Conservation (phyloP, 2,888 invertebrate species). For the Chydorus sphaericus region DNA sequence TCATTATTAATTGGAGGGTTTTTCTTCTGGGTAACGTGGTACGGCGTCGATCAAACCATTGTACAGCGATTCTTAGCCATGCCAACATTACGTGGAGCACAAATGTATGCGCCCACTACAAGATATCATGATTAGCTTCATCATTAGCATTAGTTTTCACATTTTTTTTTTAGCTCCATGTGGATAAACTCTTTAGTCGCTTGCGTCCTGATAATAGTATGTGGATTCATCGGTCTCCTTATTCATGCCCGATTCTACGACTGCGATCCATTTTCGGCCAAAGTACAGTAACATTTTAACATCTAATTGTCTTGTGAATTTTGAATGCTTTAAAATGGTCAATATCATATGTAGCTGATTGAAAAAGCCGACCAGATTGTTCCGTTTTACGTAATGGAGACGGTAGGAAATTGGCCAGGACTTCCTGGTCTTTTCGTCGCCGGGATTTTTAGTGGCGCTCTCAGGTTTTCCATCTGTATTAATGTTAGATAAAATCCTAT, state of each 20-base stretch:
- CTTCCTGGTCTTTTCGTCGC: constrained; percentile 87
- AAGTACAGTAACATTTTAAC: constrained; percentile 32
- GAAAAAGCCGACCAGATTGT: constrained; percentile 63
- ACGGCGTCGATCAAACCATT: constrained; percentile 84
- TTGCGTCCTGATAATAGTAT: constrained; percentile 74
- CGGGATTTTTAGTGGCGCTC: constrained; percentile 86
- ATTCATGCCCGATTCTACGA: constrained; percentile 63
- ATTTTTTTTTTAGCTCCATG: constrained; percentile 43
- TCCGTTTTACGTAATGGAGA: constrained; percentile 76
- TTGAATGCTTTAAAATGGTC: neutral
- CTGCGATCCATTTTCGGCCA: constrained; percentile 69
- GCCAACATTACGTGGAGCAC: constrained; percentile 58
- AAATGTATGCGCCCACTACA: constrained; percentile 36
- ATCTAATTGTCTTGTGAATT: constrained; percentile 1
- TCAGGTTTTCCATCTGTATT: constrained; percentile 48
- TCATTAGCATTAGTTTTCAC: neutral
- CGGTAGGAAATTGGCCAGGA: constrained; percentile 56
- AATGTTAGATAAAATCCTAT: constrained; percentile 1
- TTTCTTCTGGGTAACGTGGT: constrained; percentile 77
- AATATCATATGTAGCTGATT: constrained; percentile 32
- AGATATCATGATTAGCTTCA: neutral
- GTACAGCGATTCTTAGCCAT: constrained; percentile 84
- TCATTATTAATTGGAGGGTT: constrained; percentile 71
- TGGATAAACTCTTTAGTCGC: constrained; percentile 64
- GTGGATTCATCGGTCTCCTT: constrained; percentile 73